Evolutionary conservation across 2,113 vertebrate genomes (phyloP).

Genomic region (Daboia siamensis): DNA sequence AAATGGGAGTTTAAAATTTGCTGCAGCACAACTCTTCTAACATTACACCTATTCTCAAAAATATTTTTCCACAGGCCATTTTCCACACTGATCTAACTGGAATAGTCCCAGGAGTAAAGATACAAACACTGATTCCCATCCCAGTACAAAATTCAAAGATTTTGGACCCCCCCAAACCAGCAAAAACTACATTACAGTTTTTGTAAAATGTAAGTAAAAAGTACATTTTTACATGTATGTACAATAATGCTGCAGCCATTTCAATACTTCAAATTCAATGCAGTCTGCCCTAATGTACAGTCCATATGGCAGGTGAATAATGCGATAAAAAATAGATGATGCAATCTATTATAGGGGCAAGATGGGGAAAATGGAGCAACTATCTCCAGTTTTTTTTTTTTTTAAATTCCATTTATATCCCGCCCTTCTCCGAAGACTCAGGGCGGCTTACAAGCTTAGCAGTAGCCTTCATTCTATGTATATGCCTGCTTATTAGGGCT

Average conservation of each 20-base stretch:
- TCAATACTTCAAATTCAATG: not conserved
- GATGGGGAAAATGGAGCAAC: not conserved
- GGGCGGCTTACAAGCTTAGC: too few relatives aligned
- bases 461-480: too few relatives aligned
- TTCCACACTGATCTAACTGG: not conserved
- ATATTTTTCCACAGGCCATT: not conserved
- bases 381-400: not conserved
- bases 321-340: not conserved
- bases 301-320: not conserved
- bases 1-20: not conserved
- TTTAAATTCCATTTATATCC: too few relatives aligned
- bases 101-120: not conserved
- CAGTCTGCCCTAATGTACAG: not conserved
- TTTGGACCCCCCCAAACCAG: not conserved
- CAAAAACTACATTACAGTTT: not conserved
- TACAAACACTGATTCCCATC: not conserved
- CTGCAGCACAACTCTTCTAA: not conserved
- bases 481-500: too few relatives aligned
- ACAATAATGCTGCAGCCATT: not conserved
- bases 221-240: not conserved
- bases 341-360: not conserved
- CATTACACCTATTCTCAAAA: not conserved
- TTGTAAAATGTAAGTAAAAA: not conserved
- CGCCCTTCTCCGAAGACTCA: too few relatives aligned
- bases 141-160: not conserved